A percentile compares a stretch with the other conserved stretches of the same genome.
Evolutionary conservation across 2,888 invertebrate genomes (phyloP).

Genomic region (Xylota segnis): DNA sequence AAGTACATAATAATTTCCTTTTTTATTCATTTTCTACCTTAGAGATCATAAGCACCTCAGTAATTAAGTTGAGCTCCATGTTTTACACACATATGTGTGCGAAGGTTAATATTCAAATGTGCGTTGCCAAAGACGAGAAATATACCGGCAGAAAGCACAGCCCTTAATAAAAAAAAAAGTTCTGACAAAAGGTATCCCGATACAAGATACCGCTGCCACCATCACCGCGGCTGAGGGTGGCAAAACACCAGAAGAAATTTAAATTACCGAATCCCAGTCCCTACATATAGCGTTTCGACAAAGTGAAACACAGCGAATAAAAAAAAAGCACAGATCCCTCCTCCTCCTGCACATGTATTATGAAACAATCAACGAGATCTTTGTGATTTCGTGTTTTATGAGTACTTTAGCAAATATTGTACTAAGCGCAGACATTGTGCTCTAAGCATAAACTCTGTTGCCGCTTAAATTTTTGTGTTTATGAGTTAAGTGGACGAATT

Average conservation of each 20-base stretch:
- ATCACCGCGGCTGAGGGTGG: neutral
- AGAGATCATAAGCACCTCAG: conserved; percentile 42
- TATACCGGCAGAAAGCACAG: conserved; percentile 4
- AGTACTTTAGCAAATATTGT: conserved; percentile 24
- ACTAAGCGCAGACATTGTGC: conserved; percentile 16
- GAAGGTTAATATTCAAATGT: conserved; percentile 10
- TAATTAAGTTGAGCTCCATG: conserved; percentile 36
- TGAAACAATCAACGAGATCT: conserved; percentile 28
- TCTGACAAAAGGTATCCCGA: conserved; percentile 4
- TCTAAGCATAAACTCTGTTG: conserved; percentile 16
- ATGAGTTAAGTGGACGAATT: conserved; percentile 5
- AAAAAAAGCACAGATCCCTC: neutral
- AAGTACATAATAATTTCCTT: conserved; percentile 40
- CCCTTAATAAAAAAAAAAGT: neutral
- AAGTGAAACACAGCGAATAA: neutral
- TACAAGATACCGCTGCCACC: neutral
- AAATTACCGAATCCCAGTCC: neutral
- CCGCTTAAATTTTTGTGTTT: conserved; percentile 17
- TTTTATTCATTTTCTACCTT: conserved; percentile 39
- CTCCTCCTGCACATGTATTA: neutral
- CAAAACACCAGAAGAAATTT: conserved; percentile 2
- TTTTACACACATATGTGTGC: neutral
- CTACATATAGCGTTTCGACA: neutral
- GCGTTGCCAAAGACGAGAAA: neutral
- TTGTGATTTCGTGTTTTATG: conserved; percentile 25